These are phyloP conservation scores for Enteromius fasciolatus DNA, from an alignment of 2,797 vertebrate genomes.

Conservation along the genomic window DNA sequence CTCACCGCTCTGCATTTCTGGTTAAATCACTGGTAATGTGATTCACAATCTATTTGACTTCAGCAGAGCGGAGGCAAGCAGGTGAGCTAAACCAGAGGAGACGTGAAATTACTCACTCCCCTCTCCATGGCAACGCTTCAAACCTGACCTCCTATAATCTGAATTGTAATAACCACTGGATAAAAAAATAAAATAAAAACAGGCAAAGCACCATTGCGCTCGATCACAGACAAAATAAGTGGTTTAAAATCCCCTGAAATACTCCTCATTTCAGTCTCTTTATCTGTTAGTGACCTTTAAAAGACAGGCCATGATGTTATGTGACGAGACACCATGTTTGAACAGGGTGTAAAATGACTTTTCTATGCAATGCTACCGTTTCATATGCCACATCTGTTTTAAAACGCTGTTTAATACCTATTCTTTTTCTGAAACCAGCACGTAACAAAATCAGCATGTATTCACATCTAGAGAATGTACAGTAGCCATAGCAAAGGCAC, in stretches of 20 bases:
- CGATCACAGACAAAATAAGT: not conserved
- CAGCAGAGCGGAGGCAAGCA: slow-evolving; percentile 26
- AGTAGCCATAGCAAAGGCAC: too few species aligned
- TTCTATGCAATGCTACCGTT: not conserved
- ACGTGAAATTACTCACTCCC: slow-evolving; percentile 54
- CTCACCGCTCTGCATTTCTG: slow-evolving; percentile 36
- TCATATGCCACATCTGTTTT: slow-evolving; percentile 27
- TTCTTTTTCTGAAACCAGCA: not conserved
- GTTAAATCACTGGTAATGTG: slow-evolving; percentile 52
- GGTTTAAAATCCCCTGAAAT: slow-evolving; percentile 11
- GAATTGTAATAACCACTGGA: slow-evolving; percentile 58
- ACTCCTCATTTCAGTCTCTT: not conserved
- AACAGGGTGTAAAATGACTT: not conserved
- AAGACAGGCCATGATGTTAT: not conserved
- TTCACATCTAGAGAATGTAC: not conserved
- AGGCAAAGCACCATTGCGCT: not conserved
- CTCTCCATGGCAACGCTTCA: slow-evolving; percentile 73
- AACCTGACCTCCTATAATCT: slow-evolving; percentile 73
- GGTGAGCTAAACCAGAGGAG: slow-evolving; percentile 34
- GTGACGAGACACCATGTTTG: slow-evolving; percentile 14
- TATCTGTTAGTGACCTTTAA: slow-evolving; percentile 32
- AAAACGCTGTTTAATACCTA: not conserved
- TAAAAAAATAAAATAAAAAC: slow-evolving; percentile 28
- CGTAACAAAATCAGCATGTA: not conserved
- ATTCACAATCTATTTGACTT: slow-evolving; percentile 59